Evolutionary conservation across 1,140 invertebrate species (phyloP).

Genomic region (fruit fly (Drosophila melanogaster)): Release_6_plus_ISO1_MT NT_033777.3:19603501-19604000

Average conservation of each 20-base stretch:
- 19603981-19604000: conserved; percentile 28
- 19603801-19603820: neutral
- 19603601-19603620: too few species aligned
- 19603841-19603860: neutral
- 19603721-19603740: neutral
- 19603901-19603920: conserved; percentile 23
- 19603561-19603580: too few species aligned
- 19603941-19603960: conserved; percentile 60
- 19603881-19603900: conserved; percentile 44
- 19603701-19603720: too few species aligned
- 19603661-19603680: too few species aligned
- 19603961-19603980: conserved; percentile 29
- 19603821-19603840: neutral
- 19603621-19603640: too few species aligned
- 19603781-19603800: neutral
- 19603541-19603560: neutral
- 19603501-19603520: neutral
- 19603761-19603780: neutral
- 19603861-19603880: conserved; percentile 12
- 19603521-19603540: too few species aligned
- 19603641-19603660: too few species aligned
- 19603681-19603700: too few species aligned
- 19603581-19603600: too few species aligned
- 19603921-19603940: conserved; percentile 9
- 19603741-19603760: neutral